phyloP scores from a whole-genome alignment of 2,113 vertebrate genomes.

The Phyllostomus hastatus region DNA sequence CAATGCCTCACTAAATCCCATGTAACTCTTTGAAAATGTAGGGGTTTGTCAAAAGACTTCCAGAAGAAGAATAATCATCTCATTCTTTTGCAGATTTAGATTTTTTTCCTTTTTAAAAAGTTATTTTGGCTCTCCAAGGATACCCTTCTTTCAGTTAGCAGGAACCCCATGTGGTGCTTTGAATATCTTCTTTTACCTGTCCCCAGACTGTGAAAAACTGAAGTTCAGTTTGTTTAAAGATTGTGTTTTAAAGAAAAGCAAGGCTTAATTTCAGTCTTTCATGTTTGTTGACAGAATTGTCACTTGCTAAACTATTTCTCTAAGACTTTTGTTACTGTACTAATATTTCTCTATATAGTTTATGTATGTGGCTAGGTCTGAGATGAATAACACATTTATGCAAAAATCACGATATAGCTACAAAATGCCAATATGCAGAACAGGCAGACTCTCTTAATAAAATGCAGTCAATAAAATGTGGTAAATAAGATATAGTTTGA shows the following conservation, averaged over 20 bases:
- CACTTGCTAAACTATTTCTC: conserved; percentile 70
- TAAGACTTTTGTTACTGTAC: conserved; percentile 67
- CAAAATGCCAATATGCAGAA: background rate
- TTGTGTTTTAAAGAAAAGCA: conserved; percentile 62
- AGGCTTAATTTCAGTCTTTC: conserved; percentile 68
- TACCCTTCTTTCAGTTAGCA: background rate
- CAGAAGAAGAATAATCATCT: conserved; percentile 66
- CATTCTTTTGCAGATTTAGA: conserved; percentile 57
- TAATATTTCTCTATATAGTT: conserved; percentile 71
- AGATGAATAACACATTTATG: conserved; percentile 61
- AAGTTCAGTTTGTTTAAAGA: background rate
- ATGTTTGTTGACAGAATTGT: conserved; percentile 64
- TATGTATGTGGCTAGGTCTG: conserved; percentile 71
- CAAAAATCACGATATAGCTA: conserved; percentile 40
- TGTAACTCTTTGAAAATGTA: conserved; percentile 71
- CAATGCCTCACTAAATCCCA: conserved; percentile 52
- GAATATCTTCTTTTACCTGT: conserved; percentile 45
- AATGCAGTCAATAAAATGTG: conserved; percentile 55
- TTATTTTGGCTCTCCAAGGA: background rate
- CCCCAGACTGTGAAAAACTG: background rate
- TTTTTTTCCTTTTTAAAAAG: background rate
- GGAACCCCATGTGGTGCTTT: background rate
- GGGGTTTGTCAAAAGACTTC: conserved; percentile 62
- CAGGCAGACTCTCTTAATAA: background rate
- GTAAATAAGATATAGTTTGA: conserved; percentile 27